phyloP scores from a whole-genome alignment of 2,888 invertebrate genomes.

The Spatulosminthurus flaviceps region DNA sequence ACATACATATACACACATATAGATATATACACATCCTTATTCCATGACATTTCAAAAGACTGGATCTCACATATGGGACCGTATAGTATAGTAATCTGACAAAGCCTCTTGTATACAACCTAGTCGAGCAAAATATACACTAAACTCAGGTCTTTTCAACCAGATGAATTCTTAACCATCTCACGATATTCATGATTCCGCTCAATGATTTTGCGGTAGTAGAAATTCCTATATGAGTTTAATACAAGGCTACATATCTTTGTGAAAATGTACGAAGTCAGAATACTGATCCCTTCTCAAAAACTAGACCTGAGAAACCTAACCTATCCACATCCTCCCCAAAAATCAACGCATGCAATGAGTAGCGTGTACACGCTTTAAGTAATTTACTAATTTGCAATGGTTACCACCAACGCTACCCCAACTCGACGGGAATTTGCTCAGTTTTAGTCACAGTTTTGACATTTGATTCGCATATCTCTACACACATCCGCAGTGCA shows the following conservation, averaged over 20 bases:
- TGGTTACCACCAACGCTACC: background rate
- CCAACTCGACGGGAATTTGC: background rate
- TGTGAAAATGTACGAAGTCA: no score
- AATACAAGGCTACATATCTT: no score
- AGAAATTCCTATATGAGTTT: background rate
- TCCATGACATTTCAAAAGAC: no score
- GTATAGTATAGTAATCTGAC: no score
- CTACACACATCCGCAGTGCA: no score
- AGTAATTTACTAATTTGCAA: constrained; percentile 11
- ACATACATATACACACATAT: no score
- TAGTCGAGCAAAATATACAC: background rate
- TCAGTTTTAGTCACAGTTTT: background rate
- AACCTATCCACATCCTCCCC: no score
- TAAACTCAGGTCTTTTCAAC: background rate
- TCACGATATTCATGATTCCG: constrained; percentile 28
- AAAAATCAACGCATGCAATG: background rate
- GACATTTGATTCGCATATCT: no score
- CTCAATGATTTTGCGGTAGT: constrained; percentile 25
- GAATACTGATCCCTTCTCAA: background rate
- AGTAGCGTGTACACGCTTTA: background rate
- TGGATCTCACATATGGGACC: no score
- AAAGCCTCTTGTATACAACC: background rate
- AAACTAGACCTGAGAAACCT: background rate
- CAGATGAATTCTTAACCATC: constrained; percentile 19
- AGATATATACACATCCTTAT: no score